Evolutionary conservation across 2,113 vertebrate genomes (phyloP).

Genomic region (Gorsachius goisagi): DNA sequence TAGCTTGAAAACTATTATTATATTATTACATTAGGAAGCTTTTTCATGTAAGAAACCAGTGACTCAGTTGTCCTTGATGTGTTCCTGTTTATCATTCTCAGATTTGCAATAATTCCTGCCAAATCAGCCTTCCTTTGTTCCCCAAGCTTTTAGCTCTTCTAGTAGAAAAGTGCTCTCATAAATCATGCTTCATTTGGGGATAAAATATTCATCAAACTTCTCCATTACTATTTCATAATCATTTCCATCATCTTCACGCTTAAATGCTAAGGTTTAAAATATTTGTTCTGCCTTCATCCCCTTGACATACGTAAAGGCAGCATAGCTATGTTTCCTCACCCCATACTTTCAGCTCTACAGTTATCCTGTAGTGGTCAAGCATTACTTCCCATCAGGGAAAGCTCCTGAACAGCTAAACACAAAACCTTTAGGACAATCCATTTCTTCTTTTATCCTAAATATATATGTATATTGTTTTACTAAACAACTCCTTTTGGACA

Average conservation of each 20-base stretch:
- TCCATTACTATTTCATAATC: not conserved
- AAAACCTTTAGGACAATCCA: not conserved
- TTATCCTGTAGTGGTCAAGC: not conserved
- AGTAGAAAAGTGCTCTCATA: not conserved
- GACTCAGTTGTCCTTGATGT: not conserved
- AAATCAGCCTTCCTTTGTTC: not conserved
- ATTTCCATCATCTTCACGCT: not conserved
- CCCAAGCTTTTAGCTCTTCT: not conserved
- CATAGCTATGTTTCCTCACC: not conserved
- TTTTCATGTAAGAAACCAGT: not conserved
- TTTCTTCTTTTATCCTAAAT: not conserved
- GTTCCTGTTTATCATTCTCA: not conserved
- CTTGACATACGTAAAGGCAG: not conserved
- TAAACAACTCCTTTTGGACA: not conserved
- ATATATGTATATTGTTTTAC: not conserved
- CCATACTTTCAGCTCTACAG: not conserved
- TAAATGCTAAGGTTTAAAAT: not conserved
- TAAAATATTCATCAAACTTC: constrained; percentile 21
- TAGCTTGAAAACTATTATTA: not conserved
- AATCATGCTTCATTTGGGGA: not conserved
- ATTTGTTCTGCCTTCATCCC: not conserved
- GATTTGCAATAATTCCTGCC: not conserved
- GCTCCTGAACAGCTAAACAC: not conserved
- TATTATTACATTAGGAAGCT: not conserved
- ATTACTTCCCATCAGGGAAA: not conserved